Base-by-base conservation (phyloP, 2,113 vertebrate species). In the Smithornis capensis region DNA sequence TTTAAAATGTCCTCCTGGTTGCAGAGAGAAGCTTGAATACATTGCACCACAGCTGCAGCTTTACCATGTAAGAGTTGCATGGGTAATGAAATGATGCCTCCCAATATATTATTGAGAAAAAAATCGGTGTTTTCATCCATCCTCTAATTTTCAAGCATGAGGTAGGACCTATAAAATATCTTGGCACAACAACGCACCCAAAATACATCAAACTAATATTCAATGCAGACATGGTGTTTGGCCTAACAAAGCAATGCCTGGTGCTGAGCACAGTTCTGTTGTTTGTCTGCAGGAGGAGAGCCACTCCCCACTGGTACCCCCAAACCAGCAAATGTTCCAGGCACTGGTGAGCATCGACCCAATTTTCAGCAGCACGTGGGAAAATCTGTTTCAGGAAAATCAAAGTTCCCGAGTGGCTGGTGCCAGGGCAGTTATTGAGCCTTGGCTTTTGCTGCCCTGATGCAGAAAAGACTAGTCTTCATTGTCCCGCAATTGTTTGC, bases 1-100 rank as follows among this genome's bases (percentile, higher is more conserved):
- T 95, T 77, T 28, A 76, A 74, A 93, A 90, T 50, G 42, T 47
- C 69, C 33, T 70, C 27, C 47, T 55, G 28, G 19, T 19, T 93
- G 76, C 68, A 86, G 42, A 67, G 31, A 25, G 62, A 84, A 71
- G 18, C 55, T 67, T 53, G 50, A 88, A 63, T 21, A 33, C 29
- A 24, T 24, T 6, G 40, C 44, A 65, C 38, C 45, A n/a, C 31
- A 64, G 60, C 13, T 47, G 64, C 52, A 78, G 57, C 35, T 59
- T 63, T 55, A 77, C 10, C 47, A n/a, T 5, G 12, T 24, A 37
- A 17, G 53, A 83, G 25, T 42, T 42, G 47, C 50, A 45, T 0
- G 12, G 29, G 38, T 59, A 62, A 69, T 15, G 40, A 76, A 89
- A 78, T 68, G 21, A 45, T 2, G 3, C 29, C 49, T 76, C 45